A percentile compares a stretch with the other conserved stretches of the same genome.
Evolutionary conservation across 1,140 invertebrate species (phyloP).

Genomic region (Diachasma alloeum): DNA sequence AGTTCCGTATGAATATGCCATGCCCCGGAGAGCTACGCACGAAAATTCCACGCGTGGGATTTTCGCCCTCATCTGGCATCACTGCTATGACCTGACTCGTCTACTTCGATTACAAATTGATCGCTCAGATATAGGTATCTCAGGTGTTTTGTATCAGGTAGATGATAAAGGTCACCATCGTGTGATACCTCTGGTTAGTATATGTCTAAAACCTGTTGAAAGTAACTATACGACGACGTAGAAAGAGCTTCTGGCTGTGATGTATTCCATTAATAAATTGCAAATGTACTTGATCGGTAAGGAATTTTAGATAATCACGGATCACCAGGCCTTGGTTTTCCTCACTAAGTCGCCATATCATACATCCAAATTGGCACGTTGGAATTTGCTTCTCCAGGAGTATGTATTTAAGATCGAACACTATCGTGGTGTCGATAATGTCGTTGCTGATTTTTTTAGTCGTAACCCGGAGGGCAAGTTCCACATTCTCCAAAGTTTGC

Average conservation of each 20-base stretch:
- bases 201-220: slow-evolving; percentile 15
- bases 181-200: neutral
- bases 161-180: neutral
- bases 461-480: neutral
- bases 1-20: no score
- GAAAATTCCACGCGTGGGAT: no score
- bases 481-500: no score
- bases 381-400: slow-evolving; percentile 16
- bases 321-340: slow-evolving; percentile 18
- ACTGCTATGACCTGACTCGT: no score
- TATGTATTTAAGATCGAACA: slow-evolving; percentile 10
- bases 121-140: no score
- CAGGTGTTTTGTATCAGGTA: neutral
- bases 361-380: neutral
- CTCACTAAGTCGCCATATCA: slow-evolving; percentile 2
- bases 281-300: slow-evolving; percentile 3
- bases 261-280: slow-evolving; percentile 20
- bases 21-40: no score
- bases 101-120: no score
- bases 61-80: no score
- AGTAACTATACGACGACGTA: slow-evolving; percentile 24
- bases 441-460: slow-evolving; percentile 31
- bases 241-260: slow-evolving; percentile 25
- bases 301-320: slow-evolving; percentile 4
- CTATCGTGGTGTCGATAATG: no score